Evolutionary conservation across 2,113 vertebrate species (phyloP), one percentile per base, ranked within the genome.

Genomic region (Paradisaea rubra): DNA sequence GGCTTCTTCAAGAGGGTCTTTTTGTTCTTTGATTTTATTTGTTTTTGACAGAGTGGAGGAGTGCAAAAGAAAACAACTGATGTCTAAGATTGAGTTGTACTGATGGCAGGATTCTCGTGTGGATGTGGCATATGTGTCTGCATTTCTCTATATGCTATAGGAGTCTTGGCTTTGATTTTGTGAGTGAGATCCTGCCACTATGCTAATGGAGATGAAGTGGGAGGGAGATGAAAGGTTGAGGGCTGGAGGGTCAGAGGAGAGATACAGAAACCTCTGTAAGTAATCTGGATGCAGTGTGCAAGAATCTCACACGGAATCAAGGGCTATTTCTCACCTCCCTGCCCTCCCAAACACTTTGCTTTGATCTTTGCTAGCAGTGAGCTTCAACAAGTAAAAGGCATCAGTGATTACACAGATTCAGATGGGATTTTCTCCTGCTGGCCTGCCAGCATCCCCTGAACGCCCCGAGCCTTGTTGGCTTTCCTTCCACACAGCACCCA

Each of bases 11-110:
- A 57, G 71, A 90, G 81, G 76, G 66, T 71, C 84, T 82, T 91
- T 52, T 85, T 11, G 3, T 82, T 80, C 54, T 77, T 78, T 89
- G 65, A 63, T 91, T 93, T 88, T 93, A 41, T 93, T 94, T 81
- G 69, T 44, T 95, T 89, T 81, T 89, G 77, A 28, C 65, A 60
- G 69, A 59, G 60, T 52, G 78, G 68, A 93, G 77, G 68, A 86
- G 54, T 83, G 78, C 57, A 85, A 93, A 83, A 88, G 72, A 45
- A 91, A 95, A 79, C 85, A 89, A 94, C 84, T 47, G 61, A 83
- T 90, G 83, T 71, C 59, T 89, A 18, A 78, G 69, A 81, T 39
- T 85, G 66, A 74, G 86, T 59, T 63, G 89, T 91, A 84, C 60
- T 39, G 69, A 76, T 49, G 72, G 59, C 64, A 96, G 85, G 41